A percentile compares a stretch with the other conserved stretches of the same genome.
Conservation (phyloP, 2,888 invertebrate genomes). For the Pheosia tremula region DNA sequence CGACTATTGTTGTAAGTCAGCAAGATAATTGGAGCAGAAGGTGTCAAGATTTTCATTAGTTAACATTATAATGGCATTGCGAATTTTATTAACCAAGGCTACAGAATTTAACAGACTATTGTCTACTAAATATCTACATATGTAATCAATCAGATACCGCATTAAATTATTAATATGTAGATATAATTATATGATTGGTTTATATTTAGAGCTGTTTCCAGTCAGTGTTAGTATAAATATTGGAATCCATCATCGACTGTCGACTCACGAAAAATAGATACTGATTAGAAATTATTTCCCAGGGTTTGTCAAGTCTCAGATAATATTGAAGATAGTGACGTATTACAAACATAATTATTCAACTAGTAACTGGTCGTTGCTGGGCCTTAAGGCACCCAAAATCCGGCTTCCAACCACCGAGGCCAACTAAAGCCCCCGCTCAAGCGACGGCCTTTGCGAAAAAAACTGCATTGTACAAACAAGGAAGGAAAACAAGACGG, state of each 20-base stretch:
- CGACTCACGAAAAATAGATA: no score
- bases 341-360: neutral
- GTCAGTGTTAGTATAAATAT: no score
- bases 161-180: neutral
- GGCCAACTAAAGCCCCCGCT: slow-evolving; percentile 28
- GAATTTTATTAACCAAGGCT: neutral
- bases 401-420: slow-evolving; percentile 14
- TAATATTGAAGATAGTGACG: no score
- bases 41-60: slow-evolving; percentile 3
- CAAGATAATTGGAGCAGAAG: slow-evolving; percentile 5
- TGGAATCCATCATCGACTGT: no score
- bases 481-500: slow-evolving; percentile 71
- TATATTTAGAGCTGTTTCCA: no score
- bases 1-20: neutral
- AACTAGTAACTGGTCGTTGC: neutral
- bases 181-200: no score
- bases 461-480: slow-evolving; percentile 52
- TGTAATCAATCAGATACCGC: neutral
- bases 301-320: no score
- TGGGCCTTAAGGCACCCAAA: neutral
- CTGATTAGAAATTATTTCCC: no score
- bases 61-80: neutral
- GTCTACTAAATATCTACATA: neutral
- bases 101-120: neutral
- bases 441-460: slow-evolving; percentile 40